These are phyloP conservation scores for Sebastes jordani DNA, from an alignment of 2,797 vertebrate genomes.

Conservation along the genomic window DNA sequence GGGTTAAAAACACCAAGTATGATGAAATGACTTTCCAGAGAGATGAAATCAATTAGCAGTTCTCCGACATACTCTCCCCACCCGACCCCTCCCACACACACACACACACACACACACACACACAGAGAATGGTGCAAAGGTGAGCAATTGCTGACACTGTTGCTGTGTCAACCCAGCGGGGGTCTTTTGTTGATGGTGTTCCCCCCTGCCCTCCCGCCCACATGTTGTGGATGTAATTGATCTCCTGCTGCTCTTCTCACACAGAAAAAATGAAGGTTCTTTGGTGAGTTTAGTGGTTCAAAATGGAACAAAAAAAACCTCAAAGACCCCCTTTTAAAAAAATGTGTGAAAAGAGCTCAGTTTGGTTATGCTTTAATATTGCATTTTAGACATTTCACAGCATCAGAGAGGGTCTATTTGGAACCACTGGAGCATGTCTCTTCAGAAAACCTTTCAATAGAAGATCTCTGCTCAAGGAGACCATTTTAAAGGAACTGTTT, in stretches of 20 bases:
- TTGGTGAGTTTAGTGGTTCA: background rate
- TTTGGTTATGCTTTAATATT: background rate
- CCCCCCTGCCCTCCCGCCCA: background rate
- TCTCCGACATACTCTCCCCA: constrained; percentile 5
- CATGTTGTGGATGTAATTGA: constrained; percentile 9
- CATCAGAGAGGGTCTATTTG: background rate
- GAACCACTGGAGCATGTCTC: background rate
- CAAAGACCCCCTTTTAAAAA: background rate
- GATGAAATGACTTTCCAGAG: constrained; percentile 82
- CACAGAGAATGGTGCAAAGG: constrained; percentile 64
- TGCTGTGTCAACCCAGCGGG: constrained; percentile 48
- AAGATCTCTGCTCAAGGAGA: background rate
- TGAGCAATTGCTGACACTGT: constrained; percentile 69
- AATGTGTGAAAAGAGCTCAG: background rate
- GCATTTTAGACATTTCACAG: background rate
- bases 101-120: constrained; percentile 8
- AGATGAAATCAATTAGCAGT: constrained; percentile 82
- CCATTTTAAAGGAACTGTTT: background rate
- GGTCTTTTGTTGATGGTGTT: constrained; percentile 21
- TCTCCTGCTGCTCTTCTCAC: constrained; percentile 10
- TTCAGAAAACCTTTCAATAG: background rate
- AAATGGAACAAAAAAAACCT: background rate
- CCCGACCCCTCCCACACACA: no score
- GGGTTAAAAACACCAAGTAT: constrained; percentile 83
- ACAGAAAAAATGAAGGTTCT: background rate